phyloP scores from a whole-genome alignment of 2,888 invertebrate genomes.

The Xiphydria camelus region DNA sequence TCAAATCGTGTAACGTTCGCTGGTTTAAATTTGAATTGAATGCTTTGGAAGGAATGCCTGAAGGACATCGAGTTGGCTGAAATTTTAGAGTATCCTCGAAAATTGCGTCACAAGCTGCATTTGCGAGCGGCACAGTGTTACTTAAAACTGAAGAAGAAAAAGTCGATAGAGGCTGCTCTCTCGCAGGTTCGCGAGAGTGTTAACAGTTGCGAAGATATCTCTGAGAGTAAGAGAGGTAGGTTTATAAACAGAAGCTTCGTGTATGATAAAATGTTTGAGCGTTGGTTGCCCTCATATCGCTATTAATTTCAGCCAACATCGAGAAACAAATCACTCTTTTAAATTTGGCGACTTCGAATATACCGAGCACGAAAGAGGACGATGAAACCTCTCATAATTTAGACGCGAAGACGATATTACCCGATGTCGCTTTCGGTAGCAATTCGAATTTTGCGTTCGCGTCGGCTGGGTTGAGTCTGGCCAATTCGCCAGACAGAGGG shows the following conservation, averaged over 20 bases:
- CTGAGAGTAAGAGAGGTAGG: slow-evolving; percentile 31
- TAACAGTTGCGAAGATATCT: slow-evolving; percentile 23
- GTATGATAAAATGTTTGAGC: no score
- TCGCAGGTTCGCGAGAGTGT: slow-evolving; percentile 25
- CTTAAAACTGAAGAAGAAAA: slow-evolving; percentile 59
- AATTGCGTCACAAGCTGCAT: slow-evolving; percentile 67
- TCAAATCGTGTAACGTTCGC: no score
- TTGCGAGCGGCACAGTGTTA: slow-evolving; percentile 69
- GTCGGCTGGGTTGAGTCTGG: slow-evolving; percentile 61
- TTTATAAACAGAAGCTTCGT: no score
- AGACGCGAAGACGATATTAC: slow-evolving; percentile 44
- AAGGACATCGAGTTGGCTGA: slow-evolving; percentile 67
- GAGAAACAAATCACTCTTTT: slow-evolving; percentile 43
- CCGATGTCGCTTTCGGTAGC: slow-evolving; percentile 58
- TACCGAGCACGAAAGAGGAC: slow-evolving; percentile 1
- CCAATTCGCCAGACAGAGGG: slow-evolving; percentile 64
- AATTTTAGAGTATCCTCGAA: slow-evolving; percentile 65
- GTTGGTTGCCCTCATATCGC: no score
- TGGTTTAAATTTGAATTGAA: slow-evolving; percentile 35
- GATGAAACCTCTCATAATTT: slow-evolving; percentile 27
- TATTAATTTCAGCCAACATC: slow-evolving; percentile 41
- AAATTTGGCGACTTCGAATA: slow-evolving; percentile 23
- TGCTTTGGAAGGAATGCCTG: slow-evolving; percentile 62
- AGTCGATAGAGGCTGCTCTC: slow-evolving; percentile 51
- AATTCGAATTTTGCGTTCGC: slow-evolving; percentile 62